A percentile compares a stretch with the other conserved stretches of the same genome.
These are phyloP conservation scores for Clarias magur DNA, from an alignment of 2,113 vertebrate genomes.

Conservation along the genomic window DNA sequence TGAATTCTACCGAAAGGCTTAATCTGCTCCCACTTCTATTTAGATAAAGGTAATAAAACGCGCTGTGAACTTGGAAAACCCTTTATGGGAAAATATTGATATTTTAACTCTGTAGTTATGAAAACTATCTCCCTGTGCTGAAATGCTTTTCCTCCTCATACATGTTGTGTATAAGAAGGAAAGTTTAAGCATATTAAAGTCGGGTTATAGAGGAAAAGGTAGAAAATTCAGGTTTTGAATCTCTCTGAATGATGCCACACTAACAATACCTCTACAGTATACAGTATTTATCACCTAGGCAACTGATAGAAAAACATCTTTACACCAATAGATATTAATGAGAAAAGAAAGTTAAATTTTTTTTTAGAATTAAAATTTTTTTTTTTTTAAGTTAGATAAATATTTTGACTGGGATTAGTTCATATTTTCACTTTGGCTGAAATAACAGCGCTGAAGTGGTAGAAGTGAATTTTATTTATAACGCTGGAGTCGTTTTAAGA, in stretches of 20 bases:
- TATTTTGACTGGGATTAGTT: too few species aligned
- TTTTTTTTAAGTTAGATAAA: too few species aligned
- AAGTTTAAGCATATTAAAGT: background rate
- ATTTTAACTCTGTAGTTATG: background rate
- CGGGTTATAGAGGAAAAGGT: background rate
- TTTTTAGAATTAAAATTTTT: too few species aligned
- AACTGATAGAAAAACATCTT: background rate
- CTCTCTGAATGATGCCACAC: background rate
- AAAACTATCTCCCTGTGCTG: background rate
- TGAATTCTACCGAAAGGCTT: background rate
- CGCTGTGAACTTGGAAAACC: background rate
- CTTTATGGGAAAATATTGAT: background rate
- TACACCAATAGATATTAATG: too few species aligned
- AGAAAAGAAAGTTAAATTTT: too few species aligned
- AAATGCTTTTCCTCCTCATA: background rate
- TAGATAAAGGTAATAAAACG: background rate
- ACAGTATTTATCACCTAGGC: background rate
- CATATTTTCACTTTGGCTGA: too few species aligned
- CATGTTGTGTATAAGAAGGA: background rate
- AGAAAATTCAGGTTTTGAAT: background rate
- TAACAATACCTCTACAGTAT: background rate
- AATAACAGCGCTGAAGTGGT: too few species aligned
- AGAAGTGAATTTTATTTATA: too few species aligned
- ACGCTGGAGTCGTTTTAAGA: too few species aligned
- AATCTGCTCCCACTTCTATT: background rate